Base-by-base conservation (phyloP, 2,888 invertebrate genomes). In the Chromoteleia sp. region DNA sequence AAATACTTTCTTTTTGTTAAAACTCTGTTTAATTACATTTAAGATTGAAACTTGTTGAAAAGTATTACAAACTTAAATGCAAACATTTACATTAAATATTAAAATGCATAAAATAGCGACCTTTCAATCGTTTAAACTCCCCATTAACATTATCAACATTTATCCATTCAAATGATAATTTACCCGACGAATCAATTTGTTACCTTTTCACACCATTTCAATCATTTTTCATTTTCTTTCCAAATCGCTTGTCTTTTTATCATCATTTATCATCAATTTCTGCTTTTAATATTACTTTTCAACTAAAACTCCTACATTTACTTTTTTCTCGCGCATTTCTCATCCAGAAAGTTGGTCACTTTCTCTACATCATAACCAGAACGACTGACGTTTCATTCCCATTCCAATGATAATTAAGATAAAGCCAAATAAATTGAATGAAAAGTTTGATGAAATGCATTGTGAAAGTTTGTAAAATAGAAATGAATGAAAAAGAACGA, bases 281-380 rank as follows among this genome's bases (percentile, higher is more conserved):
- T 7, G 41, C 19, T 19, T 19, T 45, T 15, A 45, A 45, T 45
- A 10, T 29, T 14, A 29, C 52, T 52, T 1, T 25, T 25, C 29
- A 12, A 8, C 29, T 10, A 8, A 19, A 45, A 45, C 25, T 10
- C 1, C 2, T 14, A 4, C 25, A 14, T 5, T 2, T n/a, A 12
- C 41, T 14, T 41, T 36, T 45, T 45, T 45, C 19, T 45, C 5
- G 3, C 45, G 15, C 10, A 17, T 15, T 17, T 58, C 25, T 74
- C 58, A 25, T 45, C n/a, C 33, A 33, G 48, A 59, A 76, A 68
- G 59, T 76, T 68, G 76, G 68, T 15, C 74, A 65, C 74, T 74
- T 74, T 74, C 74, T 61, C 74, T 56, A 15, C 33, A 17, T 73
- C 54, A 50, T 30, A 73, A 29, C 17, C 39, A 29, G 59, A 39